Evolutionary conservation across 1,140 invertebrate genomes (phyloP).

Genomic region (Tetramorium parvispinum): DNA sequence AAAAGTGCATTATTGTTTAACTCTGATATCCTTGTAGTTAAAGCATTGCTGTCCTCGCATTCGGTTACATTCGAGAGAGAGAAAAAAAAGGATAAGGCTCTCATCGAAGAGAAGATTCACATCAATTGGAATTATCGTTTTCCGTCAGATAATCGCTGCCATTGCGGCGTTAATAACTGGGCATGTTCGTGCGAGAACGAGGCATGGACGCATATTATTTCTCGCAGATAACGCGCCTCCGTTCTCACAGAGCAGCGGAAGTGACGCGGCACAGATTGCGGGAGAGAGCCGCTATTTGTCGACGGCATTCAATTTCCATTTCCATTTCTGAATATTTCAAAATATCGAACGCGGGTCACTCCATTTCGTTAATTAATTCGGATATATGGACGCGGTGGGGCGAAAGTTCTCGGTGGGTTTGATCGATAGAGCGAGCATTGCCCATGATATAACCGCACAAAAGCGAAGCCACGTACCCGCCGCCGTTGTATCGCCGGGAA

Average conservation of each 20-base stretch:
- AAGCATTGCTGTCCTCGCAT: neutral
- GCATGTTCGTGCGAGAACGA: neutral
- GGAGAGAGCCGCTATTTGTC: conserved; percentile 3
- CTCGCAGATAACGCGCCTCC: conserved; percentile 29
- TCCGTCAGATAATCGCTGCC: neutral
- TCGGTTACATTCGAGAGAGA: neutral
- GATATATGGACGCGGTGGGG: conserved; percentile 27
- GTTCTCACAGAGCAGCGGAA: conserved; percentile 4
- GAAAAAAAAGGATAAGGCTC: neutral
- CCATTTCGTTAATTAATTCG: conserved; percentile 61
- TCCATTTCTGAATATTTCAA: conserved; percentile 63
- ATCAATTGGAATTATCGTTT: neutral
- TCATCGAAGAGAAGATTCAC: neutral
- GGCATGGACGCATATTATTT: neutral
- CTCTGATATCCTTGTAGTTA: neutral
- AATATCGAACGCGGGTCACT: conserved; percentile 51
- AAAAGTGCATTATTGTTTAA: neutral
- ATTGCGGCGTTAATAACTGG: neutral
- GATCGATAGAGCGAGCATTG: conserved; percentile 49
- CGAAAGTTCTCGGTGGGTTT: conserved; percentile 40
- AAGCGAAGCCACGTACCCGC: conserved; percentile 4
- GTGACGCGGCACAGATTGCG: neutral
- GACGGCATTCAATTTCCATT: conserved; percentile 61
- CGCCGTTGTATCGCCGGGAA: neutral
- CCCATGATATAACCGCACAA: conserved; percentile 24